These are phyloP conservation scores for Chymomyza amoena DNA, from an alignment of 2,888 invertebrate species.

Conservation along the genomic window DNA sequence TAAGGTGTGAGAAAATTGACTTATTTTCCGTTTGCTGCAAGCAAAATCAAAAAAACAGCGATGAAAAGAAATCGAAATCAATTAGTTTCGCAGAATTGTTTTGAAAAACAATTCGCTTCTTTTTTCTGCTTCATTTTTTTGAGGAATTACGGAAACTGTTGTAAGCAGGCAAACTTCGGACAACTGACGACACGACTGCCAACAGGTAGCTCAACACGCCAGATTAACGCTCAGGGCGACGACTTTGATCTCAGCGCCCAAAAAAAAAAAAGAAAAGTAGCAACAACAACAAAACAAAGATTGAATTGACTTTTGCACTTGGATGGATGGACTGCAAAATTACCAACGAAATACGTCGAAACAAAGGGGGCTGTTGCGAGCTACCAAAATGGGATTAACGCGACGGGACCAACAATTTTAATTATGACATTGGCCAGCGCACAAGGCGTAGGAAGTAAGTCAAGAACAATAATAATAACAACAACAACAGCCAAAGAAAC, in stretches of 20 bases:
- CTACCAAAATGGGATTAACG: slow-evolving; percentile 34
- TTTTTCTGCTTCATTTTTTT: slow-evolving; percentile 31
- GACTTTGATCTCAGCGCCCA: slow-evolving; percentile 56
- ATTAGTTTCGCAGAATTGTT: slow-evolving; percentile 68
- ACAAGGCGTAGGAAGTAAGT: slow-evolving; percentile 45
- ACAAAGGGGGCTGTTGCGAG: slow-evolving; percentile 6
- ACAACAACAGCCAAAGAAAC: slow-evolving; percentile 17
- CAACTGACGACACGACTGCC: slow-evolving; percentile 38
- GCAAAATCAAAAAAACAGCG: slow-evolving; percentile 7
- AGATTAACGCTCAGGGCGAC: slow-evolving; percentile 46
- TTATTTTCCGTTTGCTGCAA: slow-evolving; percentile 56
- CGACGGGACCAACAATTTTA: slow-evolving; percentile 31
- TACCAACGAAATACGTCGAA: background rate
- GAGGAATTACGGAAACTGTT: slow-evolving; percentile 63
- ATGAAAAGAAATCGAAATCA: slow-evolving; percentile 54
- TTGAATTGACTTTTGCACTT: slow-evolving; percentile 63
- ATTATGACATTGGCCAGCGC: slow-evolving; percentile 38
- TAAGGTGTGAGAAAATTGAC: slow-evolving; percentile 71
- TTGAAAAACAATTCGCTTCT: slow-evolving; percentile 48
- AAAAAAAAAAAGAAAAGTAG: background rate
- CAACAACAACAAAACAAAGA: background rate
- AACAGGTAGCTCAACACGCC: slow-evolving; percentile 49
- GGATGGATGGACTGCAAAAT: slow-evolving; percentile 30
- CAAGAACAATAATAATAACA: slow-evolving; percentile 27
- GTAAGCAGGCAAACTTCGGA: slow-evolving; percentile 37